Evolutionary conservation across 2,888 invertebrate species (phyloP).

Genomic region (Xanthorhoe spadicearia): DNA sequence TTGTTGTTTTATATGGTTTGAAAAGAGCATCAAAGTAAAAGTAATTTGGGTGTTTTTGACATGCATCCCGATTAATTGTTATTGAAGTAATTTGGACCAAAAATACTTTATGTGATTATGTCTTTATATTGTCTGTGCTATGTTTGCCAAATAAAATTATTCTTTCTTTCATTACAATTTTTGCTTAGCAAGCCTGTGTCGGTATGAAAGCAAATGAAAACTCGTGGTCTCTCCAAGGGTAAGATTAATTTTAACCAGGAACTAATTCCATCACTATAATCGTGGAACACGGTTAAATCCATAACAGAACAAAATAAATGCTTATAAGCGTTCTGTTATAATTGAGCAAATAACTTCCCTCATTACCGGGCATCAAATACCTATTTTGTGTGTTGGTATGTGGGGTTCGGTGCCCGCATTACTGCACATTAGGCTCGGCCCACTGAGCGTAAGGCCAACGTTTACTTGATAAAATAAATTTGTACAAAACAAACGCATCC

Average conservation of each 20-base stretch:
- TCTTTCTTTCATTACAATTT: too few species aligned
- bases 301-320: constrained; percentile 51
- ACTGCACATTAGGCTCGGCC: constrained; percentile 71
- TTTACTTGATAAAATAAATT: constrained; percentile 85
- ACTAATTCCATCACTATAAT: not conserved
- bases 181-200: too few species aligned
- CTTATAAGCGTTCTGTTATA: constrained; percentile 65
- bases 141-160: too few species aligned
- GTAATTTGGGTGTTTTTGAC: too few species aligned
- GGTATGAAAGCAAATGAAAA: too few species aligned
- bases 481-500: constrained; percentile 83
- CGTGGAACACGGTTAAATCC: constrained; percentile 42
- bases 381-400: constrained; percentile 49
- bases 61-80: too few species aligned
- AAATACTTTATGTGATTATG: too few species aligned
- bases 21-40: not conserved
- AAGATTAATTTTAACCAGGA: too few species aligned
- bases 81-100: too few species aligned
- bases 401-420: constrained; percentile 66
- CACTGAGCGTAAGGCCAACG: constrained; percentile 78
- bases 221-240: too few species aligned
- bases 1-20: constrained; percentile 12
- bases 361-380: constrained; percentile 71
- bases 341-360: constrained; percentile 76
- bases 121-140: too few species aligned